Evolutionary conservation across 2,888 invertebrate genomes (phyloP), one percentile per base, ranked within the genome.

Genomic region (Leptogaster cylindrica): DNA sequence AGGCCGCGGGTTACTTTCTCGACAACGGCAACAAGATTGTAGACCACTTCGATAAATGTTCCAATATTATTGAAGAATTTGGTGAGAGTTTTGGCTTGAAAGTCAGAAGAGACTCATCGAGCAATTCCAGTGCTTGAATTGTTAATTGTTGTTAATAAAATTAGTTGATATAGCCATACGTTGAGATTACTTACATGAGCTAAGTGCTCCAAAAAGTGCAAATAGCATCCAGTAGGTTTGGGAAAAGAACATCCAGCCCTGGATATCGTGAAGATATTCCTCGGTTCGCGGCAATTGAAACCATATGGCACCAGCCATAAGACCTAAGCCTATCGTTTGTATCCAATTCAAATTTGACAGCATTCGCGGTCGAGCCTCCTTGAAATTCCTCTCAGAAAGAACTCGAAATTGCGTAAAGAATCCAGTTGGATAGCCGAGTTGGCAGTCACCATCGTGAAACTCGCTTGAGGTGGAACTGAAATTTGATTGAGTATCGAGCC

Each of bases 191-290:
- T 87, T 80, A 91, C 91, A 91, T 77, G 91, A 89, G 77, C 88
- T 88, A 33, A 92, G 84, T 52, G 91, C 89, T 72, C 90, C 89
- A 76, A 92, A 91, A 73, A 90, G 85, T 14, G 91, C 89, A 77
- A 89, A 89, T 68, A 92, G 83, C 88, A 90, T 91, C 91, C 91
- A 91, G 77, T 91, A 91, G 20, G 89, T 90, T 58, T 89, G 89
- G 68, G 89, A 89, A 80, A 91, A 92, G 79, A 91, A 92, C 88
- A 92, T 88, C 90, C 90, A 90, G 50, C 91, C 92, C 79, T 90
- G 89, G 70, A 91, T 86, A 79, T 92, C 91, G 73, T 89, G 87
- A 65, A 92, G 82, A 8, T 88, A 87, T 72, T 88, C 87, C 77
- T 92, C 92, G 36, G 85, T 86, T 67, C 91, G 82, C n/a, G 89